phyloP scores from a whole-genome alignment of 2,888 invertebrate genomes.

The Protophormia terraenovae region DNA sequence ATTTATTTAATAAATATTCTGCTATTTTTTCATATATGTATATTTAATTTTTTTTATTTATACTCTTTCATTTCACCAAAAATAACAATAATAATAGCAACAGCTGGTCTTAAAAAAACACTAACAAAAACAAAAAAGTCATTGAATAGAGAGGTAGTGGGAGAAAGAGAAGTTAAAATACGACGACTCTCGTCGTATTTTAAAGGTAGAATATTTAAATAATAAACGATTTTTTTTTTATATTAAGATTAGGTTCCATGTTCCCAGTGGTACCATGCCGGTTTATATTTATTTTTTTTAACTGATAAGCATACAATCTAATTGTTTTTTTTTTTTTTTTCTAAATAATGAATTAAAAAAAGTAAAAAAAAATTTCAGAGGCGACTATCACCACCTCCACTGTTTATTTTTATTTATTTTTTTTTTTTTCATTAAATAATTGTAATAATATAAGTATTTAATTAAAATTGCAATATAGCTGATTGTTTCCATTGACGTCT shows the following conservation, averaged over 20 bases:
- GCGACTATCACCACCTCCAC: not conserved
- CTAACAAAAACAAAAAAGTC: not conserved
- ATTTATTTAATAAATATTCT: not conserved
- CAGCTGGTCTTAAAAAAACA: not conserved
- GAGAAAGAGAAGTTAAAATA: not conserved
- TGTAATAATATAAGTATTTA: not conserved
- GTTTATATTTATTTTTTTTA: constrained; percentile 5
- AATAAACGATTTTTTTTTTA: not conserved
- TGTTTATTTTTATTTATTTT: not conserved
- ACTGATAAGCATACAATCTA: constrained; percentile 37
- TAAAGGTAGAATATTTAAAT: constrained; percentile 6
- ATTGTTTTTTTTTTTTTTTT: constrained; percentile 26
- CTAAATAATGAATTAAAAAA: constrained; percentile 21
- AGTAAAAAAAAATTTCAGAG: not conserved
- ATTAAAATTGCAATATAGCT: not conserved
- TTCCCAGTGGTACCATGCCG: constrained; percentile 42
- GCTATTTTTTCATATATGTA: not conserved
- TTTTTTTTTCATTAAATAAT: not conserved
- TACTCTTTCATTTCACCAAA: constrained; percentile 16
- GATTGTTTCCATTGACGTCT: constrained; percentile 1
- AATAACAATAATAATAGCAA: constrained; percentile 10
- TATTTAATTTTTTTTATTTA: not conserved
- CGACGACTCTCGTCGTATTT: constrained; percentile 1
- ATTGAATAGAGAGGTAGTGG: not conserved
- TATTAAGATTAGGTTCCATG: constrained; percentile 43